Evolutionary conservation across 2,888 invertebrate genomes (phyloP), one percentile per base, ranked within the genome.

Genomic region (Napeogenes sylphis): DNA sequence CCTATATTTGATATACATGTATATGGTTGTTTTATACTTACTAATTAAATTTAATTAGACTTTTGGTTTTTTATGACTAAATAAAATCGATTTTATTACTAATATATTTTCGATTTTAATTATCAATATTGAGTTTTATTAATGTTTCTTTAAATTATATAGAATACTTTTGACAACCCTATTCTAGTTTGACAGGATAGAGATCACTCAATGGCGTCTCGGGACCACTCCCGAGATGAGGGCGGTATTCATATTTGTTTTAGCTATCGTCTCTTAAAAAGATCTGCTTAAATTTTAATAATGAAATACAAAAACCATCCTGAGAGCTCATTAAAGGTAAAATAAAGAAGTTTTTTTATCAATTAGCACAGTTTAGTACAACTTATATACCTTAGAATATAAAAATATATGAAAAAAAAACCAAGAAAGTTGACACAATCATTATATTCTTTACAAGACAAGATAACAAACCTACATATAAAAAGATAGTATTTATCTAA

Each of bases 231-330:
- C 45, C 21, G 54, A 55, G 46, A 59, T 62, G 47, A 54, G 64
- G 62, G 69, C 60, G 60, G 54, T 55, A 64, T 65, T 69, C 61
- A 68, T 65, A 68, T 68, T 66, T 69, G 62, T 69, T 67, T 68
- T 65, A 68, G 56, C 56, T 62, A 67, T 68, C 63, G 61, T 45
- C 35, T 61, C 58, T 64, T 55, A 64, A 66, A 62, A 47, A 59
- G 45, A 32, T 45, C 58, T 61, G 61, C 61, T 61, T 61, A 42
- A 42, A 42, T 42, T 10, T 10, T 10, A 42, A 42, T 42, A 35
- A 35, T 35, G 6, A 35, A 35, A 6, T 35, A 35, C 35, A 35
- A 35, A 35, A 35, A 35, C 4, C 4, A 35, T 5, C 2, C 3
- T 6, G 6, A 35, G 35, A 35, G 0, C 35, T 3, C 21, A 21